Base-by-base conservation (phyloP, 2,797 vertebrate species). In the Sitta carolinensis region DNA sequence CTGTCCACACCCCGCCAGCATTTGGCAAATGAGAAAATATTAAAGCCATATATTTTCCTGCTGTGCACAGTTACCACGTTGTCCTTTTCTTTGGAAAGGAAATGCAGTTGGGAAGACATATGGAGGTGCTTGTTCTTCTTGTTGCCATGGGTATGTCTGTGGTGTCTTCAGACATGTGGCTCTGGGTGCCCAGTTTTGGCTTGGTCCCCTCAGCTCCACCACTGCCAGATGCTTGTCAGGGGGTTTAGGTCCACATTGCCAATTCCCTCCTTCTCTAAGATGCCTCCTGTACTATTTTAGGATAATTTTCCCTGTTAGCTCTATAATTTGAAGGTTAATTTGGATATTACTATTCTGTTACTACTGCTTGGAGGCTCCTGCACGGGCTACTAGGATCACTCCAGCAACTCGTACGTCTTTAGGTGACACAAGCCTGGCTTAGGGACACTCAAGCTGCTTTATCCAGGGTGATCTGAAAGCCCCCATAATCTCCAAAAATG, bases 101-200 rank as follows among this genome's bases (percentile, higher is more conserved):
- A 86, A 59, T 77, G 82, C 94, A 81, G 90, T 84, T 87, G 91
- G 94, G 91, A 66, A 92, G 84, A 81, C 93, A 93, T 87, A 94
- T 92, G 95, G 94, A 95, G 83, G 89, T 55, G 79, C 94, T 96
- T 93, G 93, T 97, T 97, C 93, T 96, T 95, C 94, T 95, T 15
- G 93, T 96, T 95, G 94, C 94, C 85, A 79, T 94, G 94, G 92
- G 95, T 91, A 79, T 94, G 87, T 51, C 93, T 93, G 90, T 72
- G 16, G 73, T 21, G 80, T 62, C 79, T 85, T 86, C 77, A 58
- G 36, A 66, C 51, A 2, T 3, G 59, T 0, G 9, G 86, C 59
- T 69, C 57, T 58, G 81, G 86, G 59, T 55, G 86, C 66, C 78
- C 13, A 5, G 55, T 63, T 92, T 84, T 77, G 75, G 48, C 54